Conservation (phyloP, 2,113 vertebrate genomes). For the Malurus elegans region DNA sequence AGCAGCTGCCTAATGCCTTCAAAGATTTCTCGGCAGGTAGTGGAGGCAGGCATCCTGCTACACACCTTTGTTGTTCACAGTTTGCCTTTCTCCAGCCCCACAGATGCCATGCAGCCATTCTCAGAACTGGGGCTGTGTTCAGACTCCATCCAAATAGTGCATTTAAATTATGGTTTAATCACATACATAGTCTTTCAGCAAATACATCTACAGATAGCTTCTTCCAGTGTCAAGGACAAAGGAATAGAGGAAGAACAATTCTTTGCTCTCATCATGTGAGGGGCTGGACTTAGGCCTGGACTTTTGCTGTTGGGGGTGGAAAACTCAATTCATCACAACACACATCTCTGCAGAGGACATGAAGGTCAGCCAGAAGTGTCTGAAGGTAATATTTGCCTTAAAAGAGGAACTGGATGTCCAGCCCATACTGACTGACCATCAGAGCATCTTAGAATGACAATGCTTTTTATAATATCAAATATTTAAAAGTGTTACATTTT, state of each 20-base stretch:
- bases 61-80: background rate
- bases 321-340: background rate
- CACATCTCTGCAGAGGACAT: background rate
- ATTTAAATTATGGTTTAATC: background rate
- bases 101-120: background rate
- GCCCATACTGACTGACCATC: accelerated
- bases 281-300: background rate
- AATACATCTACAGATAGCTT: background rate
- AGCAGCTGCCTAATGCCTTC: background rate
- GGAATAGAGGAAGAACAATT: background rate
- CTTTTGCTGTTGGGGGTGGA: background rate
- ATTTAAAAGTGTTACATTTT: background rate
- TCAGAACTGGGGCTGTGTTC: background rate
- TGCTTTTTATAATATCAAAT: background rate
- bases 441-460: background rate
- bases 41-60: background rate
- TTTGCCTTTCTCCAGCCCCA: background rate
- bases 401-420: background rate
- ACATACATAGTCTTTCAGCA: background rate
- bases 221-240: background rate
- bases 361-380: background rate
- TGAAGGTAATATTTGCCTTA: background rate
- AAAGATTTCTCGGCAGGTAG: background rate
- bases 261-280: background rate
- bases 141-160: background rate